Evolutionary conservation across 2,797 vertebrate species (phyloP).

Genomic region (Mustela erminea): DNA sequence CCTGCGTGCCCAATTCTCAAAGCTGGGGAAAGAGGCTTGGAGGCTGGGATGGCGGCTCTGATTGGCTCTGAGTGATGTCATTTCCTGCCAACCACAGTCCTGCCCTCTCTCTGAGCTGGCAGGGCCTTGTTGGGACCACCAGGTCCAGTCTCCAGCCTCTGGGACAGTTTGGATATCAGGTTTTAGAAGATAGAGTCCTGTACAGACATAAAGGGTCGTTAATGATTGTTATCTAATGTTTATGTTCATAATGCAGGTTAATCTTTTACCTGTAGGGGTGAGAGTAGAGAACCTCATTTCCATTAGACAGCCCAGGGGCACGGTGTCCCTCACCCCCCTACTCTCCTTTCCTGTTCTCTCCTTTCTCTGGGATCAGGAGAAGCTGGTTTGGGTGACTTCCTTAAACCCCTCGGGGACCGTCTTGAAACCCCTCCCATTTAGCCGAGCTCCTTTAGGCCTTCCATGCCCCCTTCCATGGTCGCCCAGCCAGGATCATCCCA

Average conservation of each 20-base stretch:
- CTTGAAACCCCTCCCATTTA: not conserved
- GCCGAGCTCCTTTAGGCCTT: not conserved
- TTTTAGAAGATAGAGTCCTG: not conserved
- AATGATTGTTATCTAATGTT: not conserved
- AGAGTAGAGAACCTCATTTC: not conserved
- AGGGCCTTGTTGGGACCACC: not conserved
- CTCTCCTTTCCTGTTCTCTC: not conserved
- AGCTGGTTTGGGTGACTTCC: not conserved
- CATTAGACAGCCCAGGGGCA: not conserved
- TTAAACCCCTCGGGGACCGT: not conserved
- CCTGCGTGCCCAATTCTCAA: not conserved
- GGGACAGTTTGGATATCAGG: not conserved
- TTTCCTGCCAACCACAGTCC: slow-evolving; percentile 72
- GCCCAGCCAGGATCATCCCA: not conserved
- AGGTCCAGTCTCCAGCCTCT: not conserved
- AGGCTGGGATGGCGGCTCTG: not conserved
- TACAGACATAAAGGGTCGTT: not conserved
- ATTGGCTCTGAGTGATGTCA: slow-evolving; percentile 80
- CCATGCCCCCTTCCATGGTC: not conserved
- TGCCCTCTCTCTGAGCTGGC: slow-evolving; percentile 35
- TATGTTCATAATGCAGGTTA: not conserved
- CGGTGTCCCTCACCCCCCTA: no score
- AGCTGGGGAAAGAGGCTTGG: not conserved
- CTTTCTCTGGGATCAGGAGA: not conserved
- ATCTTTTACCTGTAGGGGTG: not conserved